These are phyloP conservation scores for Orussus abietinus DNA, from an alignment of 1,140 invertebrate species.

Conservation along the genomic window DNA sequence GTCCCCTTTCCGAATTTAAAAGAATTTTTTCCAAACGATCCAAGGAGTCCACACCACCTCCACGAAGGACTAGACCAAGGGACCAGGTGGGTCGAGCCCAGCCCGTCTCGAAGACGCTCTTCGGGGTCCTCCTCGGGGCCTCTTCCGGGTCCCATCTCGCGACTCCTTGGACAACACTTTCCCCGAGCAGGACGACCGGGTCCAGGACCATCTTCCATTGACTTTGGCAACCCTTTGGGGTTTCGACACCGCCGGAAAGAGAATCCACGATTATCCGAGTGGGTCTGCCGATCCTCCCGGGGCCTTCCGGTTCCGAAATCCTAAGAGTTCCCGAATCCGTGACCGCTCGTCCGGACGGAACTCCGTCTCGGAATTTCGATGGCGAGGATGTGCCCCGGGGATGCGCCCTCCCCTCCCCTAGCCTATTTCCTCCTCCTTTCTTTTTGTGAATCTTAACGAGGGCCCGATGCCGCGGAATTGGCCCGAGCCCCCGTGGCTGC, in stretches of 20 bases:
- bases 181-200: constrained; percentile 18
- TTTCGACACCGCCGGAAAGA: constrained; percentile 26
- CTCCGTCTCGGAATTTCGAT: neutral
- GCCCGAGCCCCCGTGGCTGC: constrained; percentile 31
- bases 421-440: neutral
- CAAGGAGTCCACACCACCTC: too few species aligned
- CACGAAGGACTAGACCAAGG: neutral
- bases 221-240: constrained; percentile 26
- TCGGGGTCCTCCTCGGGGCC: too few species aligned
- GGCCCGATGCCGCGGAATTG: constrained; percentile 35
- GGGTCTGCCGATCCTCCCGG: too few species aligned
- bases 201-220: constrained; percentile 31
- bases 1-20: constrained; percentile 17
- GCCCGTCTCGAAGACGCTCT: too few species aligned
- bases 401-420: too few species aligned
- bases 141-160: too few species aligned
- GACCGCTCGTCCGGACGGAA: neutral
- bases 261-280: constrained; percentile 35
- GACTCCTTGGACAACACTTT: constrained; percentile 32
- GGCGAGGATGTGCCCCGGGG: too few species aligned
- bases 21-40: neutral
- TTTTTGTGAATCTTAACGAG: constrained; percentile 37
- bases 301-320: too few species aligned
- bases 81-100: too few species aligned
- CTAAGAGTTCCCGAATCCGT: too few species aligned